Percentiles rank a stretch among this genome's conserved stretches.
Evolutionary conservation across 2,888 invertebrate species (phyloP).

Genomic region (Lasioglossum oenotherae): DNA sequence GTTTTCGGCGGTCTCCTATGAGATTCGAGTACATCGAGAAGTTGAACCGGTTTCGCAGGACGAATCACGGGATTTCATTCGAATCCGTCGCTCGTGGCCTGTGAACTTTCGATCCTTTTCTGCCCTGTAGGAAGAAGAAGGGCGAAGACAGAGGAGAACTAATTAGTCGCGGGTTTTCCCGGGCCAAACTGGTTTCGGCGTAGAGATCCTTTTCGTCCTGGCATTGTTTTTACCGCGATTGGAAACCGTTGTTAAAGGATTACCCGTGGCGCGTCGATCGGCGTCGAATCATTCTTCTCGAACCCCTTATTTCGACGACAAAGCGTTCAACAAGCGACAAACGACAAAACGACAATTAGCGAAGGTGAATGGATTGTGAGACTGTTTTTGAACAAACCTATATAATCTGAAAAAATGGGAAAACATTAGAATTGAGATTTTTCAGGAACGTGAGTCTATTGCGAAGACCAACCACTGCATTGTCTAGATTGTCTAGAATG

Average conservation of each 20-base stretch:
- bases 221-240: background rate
- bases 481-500: slow-evolving; percentile 5
- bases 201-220: slow-evolving; percentile 28
- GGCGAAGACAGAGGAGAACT: slow-evolving; percentile 4
- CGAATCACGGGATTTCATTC: slow-evolving; percentile 39
- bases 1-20: background rate
- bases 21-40: slow-evolving; percentile 19
- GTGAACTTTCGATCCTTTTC: slow-evolving; percentile 18
- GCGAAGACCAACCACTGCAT: background rate
- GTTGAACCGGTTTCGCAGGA: slow-evolving; percentile 35
- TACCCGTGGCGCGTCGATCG: slow-evolving; percentile 11
- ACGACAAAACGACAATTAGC: background rate
- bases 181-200: slow-evolving; percentile 69
- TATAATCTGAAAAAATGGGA: background rate
- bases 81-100: slow-evolving; percentile 28
- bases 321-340: too few relatives aligned
- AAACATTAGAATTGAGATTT: background rate
- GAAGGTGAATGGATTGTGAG: background rate
- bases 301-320: background rate
- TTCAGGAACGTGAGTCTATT: background rate
- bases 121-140: background rate
- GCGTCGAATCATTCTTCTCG: background rate
- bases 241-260: background rate
- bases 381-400: background rate
- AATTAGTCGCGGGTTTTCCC: slow-evolving; percentile 57